Evolutionary conservation across 2,797 vertebrate genomes (phyloP), one percentile per base, ranked within the genome.

Genomic region (Sitta carolinensis): DNA sequence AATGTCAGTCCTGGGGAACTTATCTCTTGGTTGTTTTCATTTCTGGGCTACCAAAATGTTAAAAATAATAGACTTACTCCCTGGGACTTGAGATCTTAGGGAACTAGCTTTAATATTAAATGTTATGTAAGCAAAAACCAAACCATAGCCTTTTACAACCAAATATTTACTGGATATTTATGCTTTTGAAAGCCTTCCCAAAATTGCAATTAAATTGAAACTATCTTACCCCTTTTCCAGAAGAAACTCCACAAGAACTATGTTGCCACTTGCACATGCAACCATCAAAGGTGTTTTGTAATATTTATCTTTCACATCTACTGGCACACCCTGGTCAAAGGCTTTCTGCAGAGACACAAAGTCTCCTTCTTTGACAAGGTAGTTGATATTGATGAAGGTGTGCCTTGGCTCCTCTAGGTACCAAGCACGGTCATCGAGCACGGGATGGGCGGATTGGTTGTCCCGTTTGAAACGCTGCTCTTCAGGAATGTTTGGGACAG

Each of bases 261-360:
- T 97, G 91, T 98, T 99, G 27, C 99, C 99, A 52, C 63, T 98
- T 57, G 98, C 96, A 90, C 99, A 99, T 0, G 99, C 99, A 16
- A 96, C 96, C 98, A 99, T 99, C 63, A 99, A 97, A 1, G 99
- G 99, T 1, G 99, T 99, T 97, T 99, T 99, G 95, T 99, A 99
- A 67, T 97, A 99, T 69, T 87, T 97, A 69, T 99, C 99, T 59
- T 98, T 98, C 57, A 98, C 91, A 67, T 99, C 98, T 89, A 99
- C 98, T 3, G 98, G 98, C 40, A 99, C 97, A 8, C 98, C 98
- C 36, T 98, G 96, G 9, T 97, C 98, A 51, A 99, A 98, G 0
- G 99, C 99, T 10, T 98, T 98, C 94, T 98, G 98, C 81, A 99
- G 95, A 32, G 99, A 98, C 34, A 98, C 98, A n/a, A 98, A 61